Evolutionary conservation across 1,140 invertebrate species (phyloP), one percentile per base, ranked within the genome.

Genomic region (Dryas iulia): DNA sequence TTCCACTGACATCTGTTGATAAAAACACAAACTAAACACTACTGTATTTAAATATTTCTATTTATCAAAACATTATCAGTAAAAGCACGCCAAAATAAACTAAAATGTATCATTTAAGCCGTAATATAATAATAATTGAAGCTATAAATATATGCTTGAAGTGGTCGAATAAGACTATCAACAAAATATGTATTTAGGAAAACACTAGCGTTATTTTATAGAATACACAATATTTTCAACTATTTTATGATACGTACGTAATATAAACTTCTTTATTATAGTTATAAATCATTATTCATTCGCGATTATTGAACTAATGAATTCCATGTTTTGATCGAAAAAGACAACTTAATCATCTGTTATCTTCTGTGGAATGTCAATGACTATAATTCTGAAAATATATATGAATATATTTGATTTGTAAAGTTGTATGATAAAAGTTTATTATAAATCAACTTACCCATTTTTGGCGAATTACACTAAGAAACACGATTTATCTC

Each of bases 381-480:
- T 60, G 39, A 64, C 23, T 59, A 64, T 6, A 21, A 14, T 47
- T n/a, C n/a, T 47, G 8, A 47, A 10, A 21, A 47, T 21, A 14
- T 47, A 18, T 47, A 0, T 8, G 10, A 6, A 18, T 47, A 11
- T 21, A 8, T 21, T 7, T 47, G 5, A 6, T 18, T 10, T 47
- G 14, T 47, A 47, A 21, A 47, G n/a, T 47, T 25, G 3, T 33
- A 54, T 28, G 23, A 25, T 53, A 30, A 67, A 39, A 23, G 24
- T 6, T 53, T 53, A 56, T 35, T 14, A n/a, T 8, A 59, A 21
- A 23, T 58, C 31, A 1, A 82, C 86, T 87, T 76, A 89, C 87
- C 87, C 87, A 89, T 89, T 74, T 62, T 81, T 70, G 68, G 58
- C 59, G 62, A 76, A 79, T 59, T 66, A 73, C 65, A 67, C 68